phyloP scores from a whole-genome alignment of 2,113 vertebrate species.

The Leucoraja erinaceus region DNA sequence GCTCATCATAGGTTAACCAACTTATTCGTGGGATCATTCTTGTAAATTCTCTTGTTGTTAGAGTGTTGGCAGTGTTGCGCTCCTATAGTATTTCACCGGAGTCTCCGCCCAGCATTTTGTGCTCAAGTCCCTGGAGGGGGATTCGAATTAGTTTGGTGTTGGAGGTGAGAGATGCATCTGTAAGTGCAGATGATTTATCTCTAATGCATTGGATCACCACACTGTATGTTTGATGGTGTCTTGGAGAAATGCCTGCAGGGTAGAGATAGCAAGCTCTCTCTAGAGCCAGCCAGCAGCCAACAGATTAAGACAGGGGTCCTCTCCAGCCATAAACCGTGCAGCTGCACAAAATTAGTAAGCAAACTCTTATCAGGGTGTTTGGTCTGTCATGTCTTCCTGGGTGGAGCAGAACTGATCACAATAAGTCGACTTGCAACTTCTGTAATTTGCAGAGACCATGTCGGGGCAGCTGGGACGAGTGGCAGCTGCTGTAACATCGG shows the following conservation, averaged over 20 bases:
- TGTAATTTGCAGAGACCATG: constrained; percentile 16
- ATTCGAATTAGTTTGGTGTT: too few species aligned
- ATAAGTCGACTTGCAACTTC: background rate
- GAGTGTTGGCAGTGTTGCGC: too few species aligned
- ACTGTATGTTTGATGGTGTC: background rate
- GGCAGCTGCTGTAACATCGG: background rate
- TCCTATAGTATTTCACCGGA: too few species aligned
- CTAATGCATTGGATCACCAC: background rate
- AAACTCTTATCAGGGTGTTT: background rate
- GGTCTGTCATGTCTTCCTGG: background rate
- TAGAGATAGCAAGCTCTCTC: background rate
- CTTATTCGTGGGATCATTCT: too few species aligned
- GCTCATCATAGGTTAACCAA: too few species aligned
- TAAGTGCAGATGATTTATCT: background rate
- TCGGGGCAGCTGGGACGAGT: background rate
- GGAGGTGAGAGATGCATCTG: too few species aligned
- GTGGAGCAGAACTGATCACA: constrained; percentile 1
- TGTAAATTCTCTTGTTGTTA: too few species aligned
- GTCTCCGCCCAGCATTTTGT: too few species aligned
- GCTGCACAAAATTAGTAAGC: background rate
- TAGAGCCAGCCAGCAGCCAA: background rate
- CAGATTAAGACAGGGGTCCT: background rate
- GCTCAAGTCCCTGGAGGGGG: too few species aligned
- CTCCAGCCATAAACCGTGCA: background rate
- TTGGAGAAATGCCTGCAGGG: background rate